Evolutionary conservation across 2,113 vertebrate genomes (phyloP).

Genomic region (Marcusenius ussheri): DNA sequence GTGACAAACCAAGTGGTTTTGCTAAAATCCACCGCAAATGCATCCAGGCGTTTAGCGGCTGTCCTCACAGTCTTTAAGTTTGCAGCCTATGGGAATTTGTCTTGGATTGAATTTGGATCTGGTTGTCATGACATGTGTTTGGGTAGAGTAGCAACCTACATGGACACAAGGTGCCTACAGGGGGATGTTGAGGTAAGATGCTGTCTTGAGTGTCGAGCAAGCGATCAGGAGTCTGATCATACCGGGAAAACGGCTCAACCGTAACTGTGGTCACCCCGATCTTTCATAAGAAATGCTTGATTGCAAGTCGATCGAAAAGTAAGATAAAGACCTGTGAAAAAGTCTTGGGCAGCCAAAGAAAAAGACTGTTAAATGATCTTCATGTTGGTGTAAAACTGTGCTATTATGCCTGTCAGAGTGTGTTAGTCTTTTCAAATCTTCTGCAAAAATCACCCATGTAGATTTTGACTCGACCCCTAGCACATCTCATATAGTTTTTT

Average conservation of each 20-base stretch:
- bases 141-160: neutral
- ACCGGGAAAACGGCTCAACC: neutral
- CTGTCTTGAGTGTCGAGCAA: neutral
- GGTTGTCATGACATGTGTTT: neutral
- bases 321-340: neutral
- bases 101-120: neutral
- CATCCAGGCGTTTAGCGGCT: neutral
- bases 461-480: neutral
- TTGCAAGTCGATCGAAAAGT: neutral
- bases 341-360: neutral
- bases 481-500: neutral
- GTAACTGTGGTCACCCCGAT: neutral
- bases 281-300: neutral
- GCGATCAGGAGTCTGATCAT: neutral
- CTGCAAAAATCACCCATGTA: neutral
- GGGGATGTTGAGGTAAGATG: neutral
- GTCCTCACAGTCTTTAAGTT: neutral
- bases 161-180: neutral
- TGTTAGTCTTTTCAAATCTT: neutral
- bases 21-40: neutral
- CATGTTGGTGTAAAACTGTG: neutral
- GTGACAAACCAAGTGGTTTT: neutral
- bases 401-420: neutral
- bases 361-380: neutral
- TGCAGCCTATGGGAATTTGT: neutral